Conservation (phyloP, 92 coral and sea anemone species). For the Phymanthus crucifer region DNA sequence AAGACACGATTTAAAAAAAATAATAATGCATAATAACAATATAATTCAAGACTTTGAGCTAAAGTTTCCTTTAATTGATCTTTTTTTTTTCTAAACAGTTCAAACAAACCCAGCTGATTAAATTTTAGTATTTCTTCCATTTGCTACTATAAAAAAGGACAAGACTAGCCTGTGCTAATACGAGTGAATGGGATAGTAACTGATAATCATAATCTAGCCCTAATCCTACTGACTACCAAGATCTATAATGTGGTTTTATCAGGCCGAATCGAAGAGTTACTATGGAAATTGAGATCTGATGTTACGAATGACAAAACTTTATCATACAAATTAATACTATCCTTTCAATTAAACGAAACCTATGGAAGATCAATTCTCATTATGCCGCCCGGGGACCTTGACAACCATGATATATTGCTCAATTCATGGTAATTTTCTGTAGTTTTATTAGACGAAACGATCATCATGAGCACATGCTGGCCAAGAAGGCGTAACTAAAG, state of each 20-base stretch:
- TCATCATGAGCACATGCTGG: background rate
- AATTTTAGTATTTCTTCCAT: background rate
- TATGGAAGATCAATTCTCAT: background rate
- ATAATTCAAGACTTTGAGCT: background rate
- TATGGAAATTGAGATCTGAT: conserved; percentile 8
- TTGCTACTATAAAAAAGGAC: background rate
- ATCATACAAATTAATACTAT: background rate
- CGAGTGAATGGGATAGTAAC: background rate
- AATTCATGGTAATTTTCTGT: background rate
- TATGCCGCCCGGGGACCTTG: background rate
- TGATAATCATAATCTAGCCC: background rate
- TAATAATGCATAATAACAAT: background rate
- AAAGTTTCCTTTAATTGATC: background rate
- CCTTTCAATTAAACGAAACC: background rate
- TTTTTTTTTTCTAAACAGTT: background rate
- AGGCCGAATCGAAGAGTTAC: background rate
- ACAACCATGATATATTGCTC: background rate
- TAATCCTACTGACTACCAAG: background rate
- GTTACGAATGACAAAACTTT: conserved; percentile 14
- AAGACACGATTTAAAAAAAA: too few species aligned
- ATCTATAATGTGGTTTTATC: background rate
- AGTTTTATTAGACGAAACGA: background rate
- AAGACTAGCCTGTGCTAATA: background rate
- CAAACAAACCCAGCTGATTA: conserved; percentile 3
- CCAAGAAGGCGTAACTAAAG: too few species aligned